Percentiles rank a stretch among this genome's conserved stretches.
These are phyloP conservation scores for Neogale vison DNA, from an alignment of 2,113 vertebrate species.

Conservation along the genomic window DNA sequence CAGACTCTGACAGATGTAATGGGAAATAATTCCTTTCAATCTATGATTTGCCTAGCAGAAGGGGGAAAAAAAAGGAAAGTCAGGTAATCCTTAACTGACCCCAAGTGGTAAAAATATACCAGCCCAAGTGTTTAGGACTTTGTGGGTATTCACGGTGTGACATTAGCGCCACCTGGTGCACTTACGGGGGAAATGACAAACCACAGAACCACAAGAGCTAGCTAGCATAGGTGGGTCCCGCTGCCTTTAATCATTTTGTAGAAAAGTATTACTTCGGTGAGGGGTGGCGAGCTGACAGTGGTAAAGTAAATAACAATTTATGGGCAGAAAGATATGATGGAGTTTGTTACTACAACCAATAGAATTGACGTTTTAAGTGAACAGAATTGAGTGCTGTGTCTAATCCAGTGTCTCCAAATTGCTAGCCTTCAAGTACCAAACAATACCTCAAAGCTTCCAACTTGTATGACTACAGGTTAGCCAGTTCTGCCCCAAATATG, in stretches of 20 bases:
- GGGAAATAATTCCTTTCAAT: constrained; percentile 58
- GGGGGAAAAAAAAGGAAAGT: neutral
- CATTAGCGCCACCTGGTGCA: constrained; percentile 81
- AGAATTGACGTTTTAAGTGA: constrained; percentile 8
- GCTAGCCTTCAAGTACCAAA: neutral
- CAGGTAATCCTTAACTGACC: constrained; percentile 66
- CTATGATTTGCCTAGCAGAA: constrained; percentile 45
- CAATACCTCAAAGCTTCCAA: neutral
- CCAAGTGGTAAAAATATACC: constrained; percentile 59
- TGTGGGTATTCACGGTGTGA: rapidly evolving
- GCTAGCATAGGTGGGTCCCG: rapidly evolving
- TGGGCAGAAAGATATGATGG: neutral
- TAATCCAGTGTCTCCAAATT: neutral
- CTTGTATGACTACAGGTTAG: neutral
- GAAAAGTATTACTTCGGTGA: neutral
- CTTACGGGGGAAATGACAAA: rapidly evolving
- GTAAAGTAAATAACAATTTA: neutral
- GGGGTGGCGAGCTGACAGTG: neutral
- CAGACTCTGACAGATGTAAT: constrained; percentile 52
- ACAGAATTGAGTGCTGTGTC: neutral
- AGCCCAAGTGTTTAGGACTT: rapidly evolving
- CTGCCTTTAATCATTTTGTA: neutral
- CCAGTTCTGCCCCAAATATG: neutral
- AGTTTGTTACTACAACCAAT: neutral
- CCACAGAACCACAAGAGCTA: neutral